Base-by-base conservation (phyloP, 2,797 vertebrate genomes). In the Cichlasoma orientale region DNA sequence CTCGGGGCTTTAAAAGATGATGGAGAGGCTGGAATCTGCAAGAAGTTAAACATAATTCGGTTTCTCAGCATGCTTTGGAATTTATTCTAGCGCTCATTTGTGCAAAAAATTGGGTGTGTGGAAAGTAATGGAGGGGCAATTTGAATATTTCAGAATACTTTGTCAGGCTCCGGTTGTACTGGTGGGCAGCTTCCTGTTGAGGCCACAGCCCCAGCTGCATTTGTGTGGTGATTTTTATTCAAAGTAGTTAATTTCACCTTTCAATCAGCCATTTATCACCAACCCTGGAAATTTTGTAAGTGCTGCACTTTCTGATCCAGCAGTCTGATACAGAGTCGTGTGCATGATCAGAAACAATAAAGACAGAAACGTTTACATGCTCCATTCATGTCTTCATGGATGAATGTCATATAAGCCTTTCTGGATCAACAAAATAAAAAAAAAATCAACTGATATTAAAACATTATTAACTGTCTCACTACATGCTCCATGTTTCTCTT, bases 41-140 rank as follows among this genome's bases (percentile, higher is more conserved):
- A 59, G 53, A 52, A 54, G 50, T 77, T 31, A 10, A 29, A 69
- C 50, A 21, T 18, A 38, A 75, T 55, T 72, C 12, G 23, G 1
- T 70, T 75, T 75, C 74, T 74, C 58, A 33, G 69, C 58, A 4
- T 75, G 75, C 63, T 52, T 68, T 72, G 44, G 63, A 68, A 68
- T 68, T 29, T 68, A 68, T 68, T 50, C 61, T 68, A 6, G 2
- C 61, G 19, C 61, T 50, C 41, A 19, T 41, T 63, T 75, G 61
- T 5, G 16, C 57, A 74, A 33, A 61, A 38, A 79, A 38, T 61
- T 13, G 19, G 59, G 61, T 3, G 14, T 25, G 19, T 56, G 19
- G 38, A 47, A 73, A 59, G 50, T 56, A 63, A 77, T 59, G n/a
- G 27, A 76, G 16, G 61, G n/a, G n/a, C 23, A 41, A n/a, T 53